phyloP scores from a whole-genome alignment of 1,140 invertebrate species.

The Heterodera carotae region DNA sequence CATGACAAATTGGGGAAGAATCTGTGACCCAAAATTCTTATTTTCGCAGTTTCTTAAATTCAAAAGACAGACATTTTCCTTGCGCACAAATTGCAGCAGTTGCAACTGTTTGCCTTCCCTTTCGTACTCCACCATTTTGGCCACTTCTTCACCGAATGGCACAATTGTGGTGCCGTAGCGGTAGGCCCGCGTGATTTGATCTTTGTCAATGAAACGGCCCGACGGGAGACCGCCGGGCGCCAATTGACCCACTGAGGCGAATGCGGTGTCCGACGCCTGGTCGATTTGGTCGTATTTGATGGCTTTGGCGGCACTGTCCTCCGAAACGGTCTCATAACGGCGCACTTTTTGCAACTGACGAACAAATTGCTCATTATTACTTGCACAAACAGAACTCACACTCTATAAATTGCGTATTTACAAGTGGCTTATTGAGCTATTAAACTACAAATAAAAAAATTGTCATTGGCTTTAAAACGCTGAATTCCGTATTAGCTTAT shows the following conservation, averaged over 20 bases:
- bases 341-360: slow-evolving; percentile 38
- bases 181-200: slow-evolving; percentile 30
- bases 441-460: too few species aligned
- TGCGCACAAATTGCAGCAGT: slow-evolving; percentile 38
- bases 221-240: background rate
- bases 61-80: slow-evolving; percentile 31
- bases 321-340: slow-evolving; percentile 34
- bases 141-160: slow-evolving; percentile 27
- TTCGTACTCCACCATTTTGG: slow-evolving; percentile 30
- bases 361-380: slow-evolving; percentile 10
- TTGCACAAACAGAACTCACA: too few species aligned
- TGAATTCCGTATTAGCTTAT: too few species aligned
- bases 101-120: slow-evolving; percentile 44
- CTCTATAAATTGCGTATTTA: too few species aligned
- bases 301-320: background rate
- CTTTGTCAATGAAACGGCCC: slow-evolving; percentile 40
- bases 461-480: too few species aligned
- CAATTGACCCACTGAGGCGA: slow-evolving; percentile 3
- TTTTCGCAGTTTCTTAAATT: slow-evolving; percentile 14
- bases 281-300: slow-evolving; percentile 32
- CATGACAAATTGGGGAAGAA: slow-evolving; percentile 42
- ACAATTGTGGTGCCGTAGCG: slow-evolving; percentile 39
- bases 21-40: slow-evolving; percentile 25
- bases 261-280: slow-evolving; percentile 30
- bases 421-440: too few species aligned